Conservation (phyloP, 2,113 vertebrate genomes). For the Neolamprologus devosi region DNA sequence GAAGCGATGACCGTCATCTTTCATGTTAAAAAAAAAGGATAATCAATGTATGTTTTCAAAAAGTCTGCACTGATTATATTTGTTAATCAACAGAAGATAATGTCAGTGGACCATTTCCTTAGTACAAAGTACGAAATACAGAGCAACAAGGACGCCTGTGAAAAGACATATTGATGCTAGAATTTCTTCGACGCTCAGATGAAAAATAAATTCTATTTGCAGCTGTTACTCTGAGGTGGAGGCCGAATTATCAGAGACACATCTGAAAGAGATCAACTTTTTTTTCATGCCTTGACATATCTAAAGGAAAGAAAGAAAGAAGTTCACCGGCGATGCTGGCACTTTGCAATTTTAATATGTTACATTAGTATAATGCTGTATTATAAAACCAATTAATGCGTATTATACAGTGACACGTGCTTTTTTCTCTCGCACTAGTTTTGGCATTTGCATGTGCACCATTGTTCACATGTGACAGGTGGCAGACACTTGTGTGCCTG, state of each 20-base stretch:
- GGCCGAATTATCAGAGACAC: not conserved
- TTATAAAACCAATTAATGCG: not conserved
- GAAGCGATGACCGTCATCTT: not conserved
- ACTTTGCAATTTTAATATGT: not conserved
- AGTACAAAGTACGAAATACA: not conserved
- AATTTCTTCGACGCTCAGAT: not conserved
- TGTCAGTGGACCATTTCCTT: not conserved
- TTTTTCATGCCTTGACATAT: not conserved
- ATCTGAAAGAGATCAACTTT: not conserved
- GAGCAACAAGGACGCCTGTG: not conserved
- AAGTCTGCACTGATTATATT: not conserved
- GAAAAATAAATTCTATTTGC: not conserved
- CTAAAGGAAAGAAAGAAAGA: not conserved
- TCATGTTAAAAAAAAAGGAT: not conserved
- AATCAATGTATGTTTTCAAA: not conserved
- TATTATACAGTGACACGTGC: not conserved
- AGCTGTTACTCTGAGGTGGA: not conserved
- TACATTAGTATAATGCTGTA: not conserved
- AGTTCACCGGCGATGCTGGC: not conserved
- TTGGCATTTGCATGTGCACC: not conserved
- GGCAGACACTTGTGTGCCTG: not conserved
- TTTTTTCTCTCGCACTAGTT: not conserved
- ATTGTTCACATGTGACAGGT: constrained; percentile 4
- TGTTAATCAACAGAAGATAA: not conserved
- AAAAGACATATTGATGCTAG: not conserved